A percentile compares a stretch with the other conserved stretches of the same genome.
Conservation (phyloP, 2,888 invertebrate species). For the Papilio gigon region DNA sequence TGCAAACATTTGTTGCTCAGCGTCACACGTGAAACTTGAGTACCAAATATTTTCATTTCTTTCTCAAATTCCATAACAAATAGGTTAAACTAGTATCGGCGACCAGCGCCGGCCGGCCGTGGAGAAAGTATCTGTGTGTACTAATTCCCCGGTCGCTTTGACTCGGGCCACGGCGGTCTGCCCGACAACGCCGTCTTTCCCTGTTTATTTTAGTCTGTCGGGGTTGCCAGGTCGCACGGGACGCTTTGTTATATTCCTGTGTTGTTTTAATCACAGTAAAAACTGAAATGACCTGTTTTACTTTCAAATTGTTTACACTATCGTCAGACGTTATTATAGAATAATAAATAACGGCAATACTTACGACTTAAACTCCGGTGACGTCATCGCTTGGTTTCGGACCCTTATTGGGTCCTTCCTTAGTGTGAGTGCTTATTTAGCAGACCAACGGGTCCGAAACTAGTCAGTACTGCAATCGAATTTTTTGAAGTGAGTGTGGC, state of each 20-base stretch:
- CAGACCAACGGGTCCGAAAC: too few relatives aligned
- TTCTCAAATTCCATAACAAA: slow-evolving; percentile 11
- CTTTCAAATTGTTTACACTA: too few relatives aligned
- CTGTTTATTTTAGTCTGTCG: slow-evolving; percentile 27
- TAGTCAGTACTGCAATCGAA: too few relatives aligned
- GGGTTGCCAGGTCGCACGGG: slow-evolving; percentile 8
- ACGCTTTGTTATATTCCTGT: slow-evolving; percentile 10
- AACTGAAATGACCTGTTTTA: neutral
- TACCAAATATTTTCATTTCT: neutral
- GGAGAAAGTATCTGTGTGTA: slow-evolving; percentile 15
- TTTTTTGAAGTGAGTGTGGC: too few relatives aligned
- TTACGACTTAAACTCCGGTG: too few relatives aligned
- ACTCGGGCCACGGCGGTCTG: neutral
- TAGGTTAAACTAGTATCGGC: neutral
- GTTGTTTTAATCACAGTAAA: neutral
- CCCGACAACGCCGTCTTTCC: slow-evolving; percentile 6
- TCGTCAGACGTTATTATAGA: too few relatives aligned
- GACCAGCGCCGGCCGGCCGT: neutral
- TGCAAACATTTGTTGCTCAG: too few relatives aligned
- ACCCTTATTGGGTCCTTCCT: too few relatives aligned
- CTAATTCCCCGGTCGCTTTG: slow-evolving; percentile 5
- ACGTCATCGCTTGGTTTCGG: too few relatives aligned
- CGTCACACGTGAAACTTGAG: neutral
- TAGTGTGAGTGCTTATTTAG: too few relatives aligned
- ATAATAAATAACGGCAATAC: too few relatives aligned